These are phyloP conservation scores for Laticauda laticaudata DNA, from an alignment of 2,113 vertebrate genomes.

Conservation along the genomic window DNA sequence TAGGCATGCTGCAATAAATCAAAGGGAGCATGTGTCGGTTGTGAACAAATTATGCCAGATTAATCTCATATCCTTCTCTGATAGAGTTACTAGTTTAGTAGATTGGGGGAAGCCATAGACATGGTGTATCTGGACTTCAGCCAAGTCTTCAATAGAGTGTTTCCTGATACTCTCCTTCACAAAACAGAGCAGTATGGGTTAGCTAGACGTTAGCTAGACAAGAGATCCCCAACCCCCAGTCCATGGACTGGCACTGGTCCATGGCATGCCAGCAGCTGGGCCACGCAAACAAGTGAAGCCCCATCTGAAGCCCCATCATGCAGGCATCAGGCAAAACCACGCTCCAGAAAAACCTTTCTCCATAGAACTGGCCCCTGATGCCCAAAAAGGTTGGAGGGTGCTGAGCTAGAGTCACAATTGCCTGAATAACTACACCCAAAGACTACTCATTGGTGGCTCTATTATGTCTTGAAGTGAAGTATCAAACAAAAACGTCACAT, in stretches of 20 bases:
- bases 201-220: not conserved
- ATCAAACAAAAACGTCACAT: not conserved
- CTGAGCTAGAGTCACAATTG: not conserved
- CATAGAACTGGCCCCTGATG: no score
- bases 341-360: no score
- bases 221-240: no score
- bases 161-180: not conserved
- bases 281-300: no score
- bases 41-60: not conserved
- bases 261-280: no score
- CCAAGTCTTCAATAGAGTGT: not conserved
- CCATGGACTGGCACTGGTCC: no score
- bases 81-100: not conserved
- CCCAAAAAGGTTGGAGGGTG: no score
- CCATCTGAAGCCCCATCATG: no score
- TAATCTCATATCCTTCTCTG: not conserved
- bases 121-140: not conserved
- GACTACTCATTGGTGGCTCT: not conserved
- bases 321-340: no score
- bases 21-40: not conserved
- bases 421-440: not conserved
- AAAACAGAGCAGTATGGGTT: not conserved
- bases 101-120: not conserved
- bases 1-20: not conserved
- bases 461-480: not conserved